These are phyloP conservation scores for Phainopepla nitens DNA, from an alignment of 2,113 vertebrate genomes.

Conservation along the genomic window DNA sequence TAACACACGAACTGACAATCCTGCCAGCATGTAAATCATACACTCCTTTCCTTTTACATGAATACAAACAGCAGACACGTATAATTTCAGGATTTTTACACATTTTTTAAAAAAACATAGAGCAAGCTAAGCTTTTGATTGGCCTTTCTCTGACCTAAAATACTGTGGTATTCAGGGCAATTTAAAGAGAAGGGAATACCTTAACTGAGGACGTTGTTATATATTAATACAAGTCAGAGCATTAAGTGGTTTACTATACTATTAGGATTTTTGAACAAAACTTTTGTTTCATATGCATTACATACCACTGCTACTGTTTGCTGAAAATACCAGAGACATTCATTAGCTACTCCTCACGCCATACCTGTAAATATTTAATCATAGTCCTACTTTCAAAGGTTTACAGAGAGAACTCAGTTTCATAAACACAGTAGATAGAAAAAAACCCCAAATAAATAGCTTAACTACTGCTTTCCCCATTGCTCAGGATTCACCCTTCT, in stretches of 20 bases:
- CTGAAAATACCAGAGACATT: slow-evolving; percentile 14
- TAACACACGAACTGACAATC: not conserved
- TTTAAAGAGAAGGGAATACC: not conserved
- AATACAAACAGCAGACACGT: not conserved
- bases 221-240: not conserved
- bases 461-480: not conserved
- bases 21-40: not conserved
- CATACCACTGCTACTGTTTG: not conserved
- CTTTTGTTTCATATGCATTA: not conserved
- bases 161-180: not conserved
- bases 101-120: not conserved
- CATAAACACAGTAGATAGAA: not conserved
- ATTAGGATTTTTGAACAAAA: not conserved
- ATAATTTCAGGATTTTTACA: not conserved
- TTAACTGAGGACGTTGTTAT: not conserved
- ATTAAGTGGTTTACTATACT: not conserved
- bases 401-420: slow-evolving; percentile 4
- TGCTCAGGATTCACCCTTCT: not conserved
- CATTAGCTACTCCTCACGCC: slow-evolving; percentile 8
- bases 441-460: not conserved
- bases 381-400: slow-evolving; percentile 44
- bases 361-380: slow-evolving; percentile 56
- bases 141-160: not conserved
- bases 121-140: not conserved
- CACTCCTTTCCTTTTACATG: not conserved